phyloP scores from a whole-genome alignment of 2,797 vertebrate genomes.

The Molossus molossus region DNA sequence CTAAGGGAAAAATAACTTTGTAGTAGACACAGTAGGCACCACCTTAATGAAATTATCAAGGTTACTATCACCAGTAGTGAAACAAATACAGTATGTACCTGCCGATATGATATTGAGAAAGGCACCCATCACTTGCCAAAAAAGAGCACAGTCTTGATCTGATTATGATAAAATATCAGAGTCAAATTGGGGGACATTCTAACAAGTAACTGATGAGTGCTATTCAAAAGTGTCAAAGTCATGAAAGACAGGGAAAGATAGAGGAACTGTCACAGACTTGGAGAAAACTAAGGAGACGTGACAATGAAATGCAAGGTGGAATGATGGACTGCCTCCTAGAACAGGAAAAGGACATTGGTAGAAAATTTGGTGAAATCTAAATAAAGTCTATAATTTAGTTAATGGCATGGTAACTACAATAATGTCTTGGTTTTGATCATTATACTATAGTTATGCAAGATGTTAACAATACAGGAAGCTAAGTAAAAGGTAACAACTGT shows the following conservation, averaged over 20 bases:
- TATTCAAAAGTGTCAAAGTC: constrained; percentile 54
- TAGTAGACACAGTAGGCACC: neutral
- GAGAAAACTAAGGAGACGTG: neutral
- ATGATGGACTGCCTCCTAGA: neutral
- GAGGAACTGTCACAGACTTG: neutral
- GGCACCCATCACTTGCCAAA: neutral
- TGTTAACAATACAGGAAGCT: neutral
- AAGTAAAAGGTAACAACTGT: neutral
- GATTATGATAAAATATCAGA: constrained; percentile 51
- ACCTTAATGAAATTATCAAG: constrained; percentile 33
- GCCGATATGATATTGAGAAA: neutral
- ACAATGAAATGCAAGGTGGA: constrained; percentile 20
- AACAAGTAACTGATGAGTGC: constrained; percentile 37
- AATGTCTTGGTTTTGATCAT: constrained; percentile 61
- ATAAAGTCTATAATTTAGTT: constrained; percentile 31
- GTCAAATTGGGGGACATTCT: neutral
- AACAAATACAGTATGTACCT: neutral
- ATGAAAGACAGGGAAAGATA: constrained; percentile 15
- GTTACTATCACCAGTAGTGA: neutral
- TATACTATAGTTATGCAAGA: neutral
- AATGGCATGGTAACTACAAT: neutral
- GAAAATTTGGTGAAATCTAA: constrained; percentile 32
- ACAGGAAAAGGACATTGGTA: neutral
- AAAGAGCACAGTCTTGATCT: neutral
- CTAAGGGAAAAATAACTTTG: constrained; percentile 44